These are phyloP conservation scores for Geopemphigus sp. DNA, from an alignment of 1,140 invertebrate genomes.

Conservation along the genomic window DNA sequence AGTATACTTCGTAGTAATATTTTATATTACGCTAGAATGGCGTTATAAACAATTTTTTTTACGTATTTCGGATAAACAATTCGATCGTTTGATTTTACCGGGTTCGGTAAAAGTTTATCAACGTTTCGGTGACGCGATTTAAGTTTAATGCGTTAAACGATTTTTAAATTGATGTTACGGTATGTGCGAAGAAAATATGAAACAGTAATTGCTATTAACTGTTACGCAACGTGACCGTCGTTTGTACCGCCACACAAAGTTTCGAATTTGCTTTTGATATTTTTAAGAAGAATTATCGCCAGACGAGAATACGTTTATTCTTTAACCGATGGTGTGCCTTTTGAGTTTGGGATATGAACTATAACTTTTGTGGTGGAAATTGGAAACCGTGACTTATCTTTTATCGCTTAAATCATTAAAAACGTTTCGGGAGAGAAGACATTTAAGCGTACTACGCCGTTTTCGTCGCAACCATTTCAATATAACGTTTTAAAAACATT, in stretches of 20 bases:
- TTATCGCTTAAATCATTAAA: constrained; percentile 18
- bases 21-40: neutral
- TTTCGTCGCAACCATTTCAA: neutral
- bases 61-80: too few species aligned
- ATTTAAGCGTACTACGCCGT: neutral
- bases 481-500: neutral
- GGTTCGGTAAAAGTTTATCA: neutral
- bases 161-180: too few species aligned
- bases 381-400: constrained; percentile 8
- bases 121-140: neutral
- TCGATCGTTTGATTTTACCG: neutral
- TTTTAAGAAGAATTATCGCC: neutral
- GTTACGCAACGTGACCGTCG: neutral
- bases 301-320: neutral
- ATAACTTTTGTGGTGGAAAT: constrained; percentile 17
- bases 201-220: neutral
- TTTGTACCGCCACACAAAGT: neutral
- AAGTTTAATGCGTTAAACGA: too few species aligned
- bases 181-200: neutral
- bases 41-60: neutral
- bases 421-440: neutral
- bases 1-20: too few species aligned
- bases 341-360: neutral
- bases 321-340: neutral
- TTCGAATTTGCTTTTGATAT: neutral